Evolutionary conservation across 1,140 invertebrate genomes (phyloP), one percentile per base, ranked within the genome.

Genomic region (Ylistrum balloti): DNA sequence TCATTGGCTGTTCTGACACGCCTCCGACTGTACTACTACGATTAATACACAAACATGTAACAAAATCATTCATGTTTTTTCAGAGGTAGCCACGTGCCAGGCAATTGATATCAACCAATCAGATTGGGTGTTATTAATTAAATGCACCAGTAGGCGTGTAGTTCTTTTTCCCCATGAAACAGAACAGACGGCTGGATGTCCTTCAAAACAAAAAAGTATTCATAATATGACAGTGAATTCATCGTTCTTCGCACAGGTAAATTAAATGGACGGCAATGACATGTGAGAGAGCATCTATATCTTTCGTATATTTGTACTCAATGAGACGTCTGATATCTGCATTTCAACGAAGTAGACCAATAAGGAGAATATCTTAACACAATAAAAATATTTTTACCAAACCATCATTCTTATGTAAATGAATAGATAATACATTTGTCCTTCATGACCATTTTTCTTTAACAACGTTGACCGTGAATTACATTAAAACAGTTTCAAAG

Each of bases 1-100:
- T 74, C 1, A 74, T 74, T 74, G 56, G 56, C 17, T 74, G 56
- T n/a, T 74, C 56, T 9, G 56, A 17, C 56, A 74, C 56, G n/a
- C 56, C 56, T 74, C 56, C 56, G n/a, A 74, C 56, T 28, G 13
- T n/a, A 74, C 56, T 74, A 28, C n/a, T 74, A 74, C 22, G 56
- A 74, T 28, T 74, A 28, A 74, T 17, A 74, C 22, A 28, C 56
- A 74, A 56, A 56, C 7, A 56, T 56, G 20, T 28, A 74, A 74
- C 20, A 74, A 74, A 74, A 74, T 28, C 56, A 74, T 74, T 74
- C 56, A 74, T 74, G n/a, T 28, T 74, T 74, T 45, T 74, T n/a
- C 7, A 28, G 22, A 74, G 22, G n/a, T 28, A n/a, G 56, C 56
- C 56, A 74, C 56, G 56, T 74, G 56, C 56, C 56, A 28, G 28